Conservation (phyloP, 2,797 vertebrate genomes). For the Odontamblyopus rebecca region DNA sequence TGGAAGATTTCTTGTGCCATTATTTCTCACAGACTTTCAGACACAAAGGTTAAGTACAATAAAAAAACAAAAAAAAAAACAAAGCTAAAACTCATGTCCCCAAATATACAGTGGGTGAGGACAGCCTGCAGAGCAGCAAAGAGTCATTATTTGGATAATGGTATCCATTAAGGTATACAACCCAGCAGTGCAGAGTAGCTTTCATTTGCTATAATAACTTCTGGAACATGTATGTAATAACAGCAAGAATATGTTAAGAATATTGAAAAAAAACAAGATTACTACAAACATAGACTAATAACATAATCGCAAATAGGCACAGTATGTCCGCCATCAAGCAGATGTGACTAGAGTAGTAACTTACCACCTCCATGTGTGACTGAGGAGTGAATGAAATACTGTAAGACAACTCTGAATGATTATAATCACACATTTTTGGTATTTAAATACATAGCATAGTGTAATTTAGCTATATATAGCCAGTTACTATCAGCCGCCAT, state of each 20-base stretch:
- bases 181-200: neutral
- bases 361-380: neutral
- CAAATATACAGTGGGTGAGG: neutral
- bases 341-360: neutral
- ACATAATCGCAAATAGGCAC: no score
- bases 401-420: neutral
- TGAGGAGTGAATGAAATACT: neutral
- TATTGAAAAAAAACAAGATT: slow-evolving; percentile 8
- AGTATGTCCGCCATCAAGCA: neutral
- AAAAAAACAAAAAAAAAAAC: no score
- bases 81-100: neutral
- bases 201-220: slow-evolving; percentile 22
- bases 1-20: slow-evolving; percentile 70
- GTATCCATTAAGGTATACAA: slow-evolving; percentile 67
- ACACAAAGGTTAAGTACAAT: slow-evolving; percentile 71
- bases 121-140: neutral
- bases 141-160: slow-evolving; percentile 81
- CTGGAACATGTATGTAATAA: slow-evolving; percentile 46
- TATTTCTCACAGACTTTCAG: slow-evolving; percentile 64
- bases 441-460: neutral
- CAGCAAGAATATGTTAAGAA: slow-evolving; percentile 19
- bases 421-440: neutral
- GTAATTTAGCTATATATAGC: neutral
- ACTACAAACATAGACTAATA: no score
- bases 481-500: slow-evolving; percentile 25